phyloP scores from a whole-genome alignment of 2,113 vertebrate species.

The Trachemys scripta region DNA sequence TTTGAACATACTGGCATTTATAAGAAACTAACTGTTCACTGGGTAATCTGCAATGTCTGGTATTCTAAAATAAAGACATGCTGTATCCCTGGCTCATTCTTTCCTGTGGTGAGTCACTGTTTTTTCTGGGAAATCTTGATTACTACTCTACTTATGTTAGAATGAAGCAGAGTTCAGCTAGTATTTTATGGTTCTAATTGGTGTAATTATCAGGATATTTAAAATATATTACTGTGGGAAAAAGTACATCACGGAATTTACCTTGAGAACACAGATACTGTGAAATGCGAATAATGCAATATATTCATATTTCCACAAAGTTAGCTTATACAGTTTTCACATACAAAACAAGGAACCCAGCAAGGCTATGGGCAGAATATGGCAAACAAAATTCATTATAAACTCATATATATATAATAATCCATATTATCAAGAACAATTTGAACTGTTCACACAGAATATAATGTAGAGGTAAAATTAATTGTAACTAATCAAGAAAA shows the following conservation, averaged over 20 bases:
- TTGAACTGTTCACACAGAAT: background rate
- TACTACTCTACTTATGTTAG: background rate
- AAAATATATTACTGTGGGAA: background rate
- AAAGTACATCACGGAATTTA: background rate
- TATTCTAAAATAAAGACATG: constrained; percentile 66
- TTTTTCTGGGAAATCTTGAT: constrained; percentile 70
- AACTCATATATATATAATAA: background rate
- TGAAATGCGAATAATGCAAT: fast-evolving
- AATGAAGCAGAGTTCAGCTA: background rate
- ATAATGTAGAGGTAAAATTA: background rate
- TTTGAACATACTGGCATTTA: constrained; percentile 52
- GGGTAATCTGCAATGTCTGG: constrained; percentile 65
- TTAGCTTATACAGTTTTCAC: background rate
- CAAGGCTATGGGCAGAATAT: background rate
- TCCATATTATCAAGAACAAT: background rate
- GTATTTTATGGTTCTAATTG: background rate
- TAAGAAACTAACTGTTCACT: constrained; percentile 56
- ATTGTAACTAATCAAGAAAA: background rate
- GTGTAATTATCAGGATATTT: background rate
- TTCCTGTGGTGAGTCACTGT: constrained; percentile 55
- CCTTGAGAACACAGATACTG: background rate
- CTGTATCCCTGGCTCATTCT: constrained; percentile 49
- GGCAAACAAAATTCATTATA: background rate
- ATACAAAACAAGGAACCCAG: fast-evolving
- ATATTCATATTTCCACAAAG: background rate